Conservation (phyloP, 2,113 vertebrate species). For the Hepsetus odoe region DNA sequence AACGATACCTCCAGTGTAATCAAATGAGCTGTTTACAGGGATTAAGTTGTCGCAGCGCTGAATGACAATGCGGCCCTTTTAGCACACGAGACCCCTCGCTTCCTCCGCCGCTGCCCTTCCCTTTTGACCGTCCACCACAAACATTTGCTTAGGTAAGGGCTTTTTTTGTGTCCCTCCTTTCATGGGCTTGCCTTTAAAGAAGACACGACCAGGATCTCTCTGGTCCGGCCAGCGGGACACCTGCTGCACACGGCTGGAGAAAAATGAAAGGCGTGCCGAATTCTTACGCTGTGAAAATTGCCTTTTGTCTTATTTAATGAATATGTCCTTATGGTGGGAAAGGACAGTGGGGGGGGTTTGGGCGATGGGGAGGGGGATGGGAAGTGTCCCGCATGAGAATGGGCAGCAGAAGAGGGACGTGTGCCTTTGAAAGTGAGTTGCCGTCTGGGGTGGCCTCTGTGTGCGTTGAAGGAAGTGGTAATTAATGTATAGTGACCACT, state of each 20-base stretch:
- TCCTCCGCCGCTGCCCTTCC: neutral
- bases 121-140: constrained; percentile 1
- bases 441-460: constrained; percentile 58
- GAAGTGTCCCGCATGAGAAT: constrained; percentile 81
- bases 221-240: constrained; percentile 62
- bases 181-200: too few relatives aligned
- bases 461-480: constrained; percentile 77
- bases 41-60: constrained; percentile 24
- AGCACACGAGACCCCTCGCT: neutral
- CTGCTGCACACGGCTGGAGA: constrained; percentile 80
- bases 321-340: constrained; percentile 48
- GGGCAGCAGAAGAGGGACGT: constrained; percentile 76
- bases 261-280: constrained; percentile 84
- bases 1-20: constrained; percentile 40
- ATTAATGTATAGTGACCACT: constrained; percentile 85
- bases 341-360: constrained; percentile 21
- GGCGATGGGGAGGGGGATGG: constrained; percentile 66
- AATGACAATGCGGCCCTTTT: constrained; percentile 27
- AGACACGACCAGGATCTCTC: too few relatives aligned
- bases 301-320: constrained; percentile 73
- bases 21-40: constrained; percentile 45
- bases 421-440: constrained; percentile 78
- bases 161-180: neutral
- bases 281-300: constrained; percentile 78
- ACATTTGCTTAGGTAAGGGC: constrained; percentile 29